Conservation (phyloP, 2,888 invertebrate species). For the Sacculina carcini region DNA sequence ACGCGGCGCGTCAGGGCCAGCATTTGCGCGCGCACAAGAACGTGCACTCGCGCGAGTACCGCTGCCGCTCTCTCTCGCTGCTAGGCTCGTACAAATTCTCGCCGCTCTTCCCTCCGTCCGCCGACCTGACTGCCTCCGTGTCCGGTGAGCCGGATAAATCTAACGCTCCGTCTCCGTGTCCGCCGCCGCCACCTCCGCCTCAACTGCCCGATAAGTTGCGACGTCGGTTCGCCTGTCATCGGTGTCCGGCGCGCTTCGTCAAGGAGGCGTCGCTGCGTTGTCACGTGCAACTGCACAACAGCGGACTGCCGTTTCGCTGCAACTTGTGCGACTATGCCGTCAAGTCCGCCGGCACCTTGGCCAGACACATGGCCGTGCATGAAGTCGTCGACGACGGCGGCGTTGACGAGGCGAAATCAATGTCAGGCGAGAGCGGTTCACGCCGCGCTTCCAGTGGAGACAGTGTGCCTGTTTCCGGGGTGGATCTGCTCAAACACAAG, state of each 20-base stretch:
- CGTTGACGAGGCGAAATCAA: neutral
- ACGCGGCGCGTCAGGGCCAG: constrained; percentile 39
- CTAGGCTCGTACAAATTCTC: constrained; percentile 35
- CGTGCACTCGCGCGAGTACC: constrained; percentile 51
- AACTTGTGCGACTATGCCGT: constrained; percentile 41
- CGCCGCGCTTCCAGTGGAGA: constrained; percentile 3
- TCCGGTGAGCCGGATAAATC: neutral
- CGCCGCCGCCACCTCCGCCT: neutral
- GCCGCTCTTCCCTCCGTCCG: constrained; percentile 34
- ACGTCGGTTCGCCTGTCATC: constrained; percentile 25
- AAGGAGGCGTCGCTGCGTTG: constrained; percentile 40
- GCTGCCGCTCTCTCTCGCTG: constrained; percentile 20
- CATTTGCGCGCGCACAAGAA: constrained; percentile 38
- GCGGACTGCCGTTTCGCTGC: constrained; percentile 36
- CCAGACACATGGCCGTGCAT: constrained; percentile 31
- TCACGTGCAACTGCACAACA: constrained; percentile 37
- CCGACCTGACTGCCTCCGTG: constrained; percentile 20
- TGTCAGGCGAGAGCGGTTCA: neutral
- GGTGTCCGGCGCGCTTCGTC: constrained; percentile 46
- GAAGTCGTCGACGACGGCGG: constrained; percentile 23
- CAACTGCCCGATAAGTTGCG: constrained; percentile 10
- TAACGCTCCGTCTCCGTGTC: neutral
- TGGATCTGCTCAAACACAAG: constrained; percentile 13
- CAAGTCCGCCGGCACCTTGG: constrained; percentile 36
- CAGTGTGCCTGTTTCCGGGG: constrained; percentile 13